phyloP scores from a whole-genome alignment of 1,140 invertebrate species.

The Oryctes rhinoceros region DNA sequence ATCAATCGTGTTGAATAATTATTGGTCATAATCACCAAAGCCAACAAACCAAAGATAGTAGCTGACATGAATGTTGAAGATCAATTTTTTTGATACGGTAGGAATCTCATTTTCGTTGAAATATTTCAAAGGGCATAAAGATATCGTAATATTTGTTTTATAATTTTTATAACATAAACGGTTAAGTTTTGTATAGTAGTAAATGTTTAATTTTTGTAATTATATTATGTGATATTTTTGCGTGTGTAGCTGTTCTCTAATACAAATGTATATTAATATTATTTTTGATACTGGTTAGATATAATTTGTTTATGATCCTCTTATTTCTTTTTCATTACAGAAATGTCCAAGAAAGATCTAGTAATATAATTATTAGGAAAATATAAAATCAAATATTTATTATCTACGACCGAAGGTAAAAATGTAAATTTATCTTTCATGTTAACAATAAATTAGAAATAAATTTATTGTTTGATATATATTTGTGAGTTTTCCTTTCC shows the following conservation, averaged over 20 bases:
- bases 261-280: not conserved
- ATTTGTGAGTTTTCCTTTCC: not conserved
- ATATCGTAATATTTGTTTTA: not conserved
- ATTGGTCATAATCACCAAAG: too few relatives aligned
- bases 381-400: slow-evolving; percentile 25
- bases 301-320: not conserved
- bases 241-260: not conserved
- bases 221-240: not conserved
- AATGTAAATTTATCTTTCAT: slow-evolving; percentile 21
- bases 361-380: not conserved
- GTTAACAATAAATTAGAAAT: slow-evolving; percentile 34
- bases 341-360: slow-evolving; percentile 2
- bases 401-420: slow-evolving; percentile 2
- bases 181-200: slow-evolving; percentile 19
- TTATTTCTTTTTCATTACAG: not conserved
- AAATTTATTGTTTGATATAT: slow-evolving; percentile 38
- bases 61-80: too few relatives aligned
- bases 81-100: too few relatives aligned
- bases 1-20: too few relatives aligned
- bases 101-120: too few relatives aligned
- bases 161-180: not conserved
- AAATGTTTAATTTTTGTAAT: slow-evolving; percentile 4
- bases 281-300: not conserved
- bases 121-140: too few relatives aligned
- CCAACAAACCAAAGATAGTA: too few relatives aligned